A percentile compares a stretch with the other conserved stretches of the same genome.
phyloP scores from a whole-genome alignment of 37 sponge, comb jelly and placozoan species.

The Mnemiopsis leidyi region DNA sequence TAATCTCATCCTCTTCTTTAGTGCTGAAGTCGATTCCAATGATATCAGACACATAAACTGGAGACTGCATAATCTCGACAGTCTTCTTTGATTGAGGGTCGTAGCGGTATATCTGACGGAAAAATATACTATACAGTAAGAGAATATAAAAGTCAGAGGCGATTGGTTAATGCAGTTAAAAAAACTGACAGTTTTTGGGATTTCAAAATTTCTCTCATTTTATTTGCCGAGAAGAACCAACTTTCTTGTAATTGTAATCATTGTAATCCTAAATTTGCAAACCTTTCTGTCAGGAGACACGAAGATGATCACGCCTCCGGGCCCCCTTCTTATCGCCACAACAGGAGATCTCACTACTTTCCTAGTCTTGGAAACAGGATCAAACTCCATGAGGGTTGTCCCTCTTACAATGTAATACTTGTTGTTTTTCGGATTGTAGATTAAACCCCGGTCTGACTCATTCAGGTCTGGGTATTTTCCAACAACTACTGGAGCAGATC shows the following conservation, averaged over 20 bases:
- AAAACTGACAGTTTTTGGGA: too few species aligned
- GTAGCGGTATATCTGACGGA: background rate
- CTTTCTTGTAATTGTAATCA: too few species aligned
- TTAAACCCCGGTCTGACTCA: background rate
- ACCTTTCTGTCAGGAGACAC: background rate
- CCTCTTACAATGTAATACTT: background rate
- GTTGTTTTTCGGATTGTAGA: background rate
- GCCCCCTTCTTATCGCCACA: background rate
- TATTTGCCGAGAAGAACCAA: too few species aligned
- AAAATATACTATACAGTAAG: too few species aligned
- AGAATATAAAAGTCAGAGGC: too few species aligned
- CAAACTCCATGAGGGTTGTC: constrained; percentile 11
- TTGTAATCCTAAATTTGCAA: too few species aligned
- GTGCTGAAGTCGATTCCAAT: background rate
- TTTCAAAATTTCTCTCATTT: too few species aligned
- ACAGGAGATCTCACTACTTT: constrained; percentile 29
- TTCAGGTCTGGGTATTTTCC: background rate
- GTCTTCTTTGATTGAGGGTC: background rate
- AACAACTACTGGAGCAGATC: background rate
- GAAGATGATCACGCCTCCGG: background rate
- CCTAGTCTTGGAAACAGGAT: background rate
- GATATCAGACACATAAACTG: background rate
- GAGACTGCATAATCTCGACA: background rate
- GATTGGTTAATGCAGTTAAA: too few species aligned
- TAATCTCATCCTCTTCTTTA: background rate